These are phyloP conservation scores for Callipepla californica DNA, from an alignment of 2,113 vertebrate genomes.

Conservation along the genomic window DNA sequence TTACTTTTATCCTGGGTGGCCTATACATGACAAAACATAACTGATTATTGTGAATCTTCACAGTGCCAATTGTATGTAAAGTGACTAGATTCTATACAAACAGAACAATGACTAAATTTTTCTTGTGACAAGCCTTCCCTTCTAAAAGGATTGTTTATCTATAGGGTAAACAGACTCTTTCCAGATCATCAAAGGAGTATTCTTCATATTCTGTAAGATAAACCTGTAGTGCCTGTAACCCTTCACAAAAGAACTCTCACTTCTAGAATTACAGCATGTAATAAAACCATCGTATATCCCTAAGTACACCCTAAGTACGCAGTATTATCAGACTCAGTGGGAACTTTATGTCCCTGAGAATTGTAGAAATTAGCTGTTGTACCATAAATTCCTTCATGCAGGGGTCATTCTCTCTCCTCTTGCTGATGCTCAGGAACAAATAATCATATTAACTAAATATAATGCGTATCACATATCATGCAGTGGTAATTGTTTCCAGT, in stretches of 20 bases:
- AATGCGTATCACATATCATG: slow-evolving; percentile 25
- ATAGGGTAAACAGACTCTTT: not conserved
- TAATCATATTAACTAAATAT: slow-evolving; percentile 53
- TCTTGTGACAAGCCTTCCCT: not conserved
- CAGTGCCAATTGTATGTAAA: not conserved
- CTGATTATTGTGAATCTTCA: not conserved
- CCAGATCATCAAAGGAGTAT: not conserved
- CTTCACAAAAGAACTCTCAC: slow-evolving; percentile 21
- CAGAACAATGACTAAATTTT: not conserved
- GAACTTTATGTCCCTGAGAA: slow-evolving; percentile 42
- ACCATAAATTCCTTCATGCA: slow-evolving; percentile 50
- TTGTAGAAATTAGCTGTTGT: slow-evolving; percentile 16
- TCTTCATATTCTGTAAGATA: slow-evolving; percentile 2
- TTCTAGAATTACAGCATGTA: slow-evolving; percentile 45
- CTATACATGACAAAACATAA: not conserved
- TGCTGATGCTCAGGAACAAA: slow-evolving; percentile 43
- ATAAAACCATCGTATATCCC: slow-evolving; percentile 31
- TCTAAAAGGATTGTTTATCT: not conserved
- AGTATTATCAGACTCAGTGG: slow-evolving; percentile 27
- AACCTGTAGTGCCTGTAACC: not conserved
- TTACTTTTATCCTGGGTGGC: not conserved
- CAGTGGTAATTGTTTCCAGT: slow-evolving; percentile 36
- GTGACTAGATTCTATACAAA: not conserved
- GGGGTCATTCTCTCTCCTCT: slow-evolving; percentile 25
- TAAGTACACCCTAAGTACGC: slow-evolving; percentile 17